phyloP scores from a whole-genome alignment of 1,140 invertebrate species.

The Hypothenemus hampei region DNA sequence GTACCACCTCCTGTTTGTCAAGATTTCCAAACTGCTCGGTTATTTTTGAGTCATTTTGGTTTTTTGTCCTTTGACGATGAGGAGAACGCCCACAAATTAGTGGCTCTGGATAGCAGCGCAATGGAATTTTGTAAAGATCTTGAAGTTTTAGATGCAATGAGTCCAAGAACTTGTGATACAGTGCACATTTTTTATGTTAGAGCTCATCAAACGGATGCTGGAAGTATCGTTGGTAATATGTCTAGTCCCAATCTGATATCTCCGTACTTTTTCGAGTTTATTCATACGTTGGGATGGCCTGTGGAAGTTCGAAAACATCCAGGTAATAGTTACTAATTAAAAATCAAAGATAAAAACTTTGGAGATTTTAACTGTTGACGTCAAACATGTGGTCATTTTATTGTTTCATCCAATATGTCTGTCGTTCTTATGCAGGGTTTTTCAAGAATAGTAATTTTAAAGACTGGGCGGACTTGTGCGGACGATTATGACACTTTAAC shows the following conservation, averaged over 20 bases:
- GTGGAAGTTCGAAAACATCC: conserved; percentile 77
- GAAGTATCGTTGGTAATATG: conserved; percentile 77
- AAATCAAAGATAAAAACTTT: background rate
- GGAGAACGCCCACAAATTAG: conserved; percentile 54
- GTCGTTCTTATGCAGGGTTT: background rate
- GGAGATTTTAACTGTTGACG: too few species aligned
- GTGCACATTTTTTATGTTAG: conserved; percentile 94
- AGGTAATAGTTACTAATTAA: conserved; percentile 45
- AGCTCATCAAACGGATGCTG: conserved; percentile 68
- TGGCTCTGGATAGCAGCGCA: conserved; percentile 69
- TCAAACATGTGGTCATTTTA: too few species aligned
- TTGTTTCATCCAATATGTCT: background rate
- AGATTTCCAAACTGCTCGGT: conserved; percentile 88
- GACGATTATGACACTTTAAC: too few species aligned
- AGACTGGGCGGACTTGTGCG: too few species aligned
- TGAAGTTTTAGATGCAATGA: conserved; percentile 73
- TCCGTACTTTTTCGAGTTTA: conserved; percentile 71
- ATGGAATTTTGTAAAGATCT: conserved; percentile 69
- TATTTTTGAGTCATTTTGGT: conserved; percentile 93
- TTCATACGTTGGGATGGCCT: conserved; percentile 79
- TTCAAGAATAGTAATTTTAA: too few species aligned
- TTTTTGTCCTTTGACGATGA: conserved; percentile 74
- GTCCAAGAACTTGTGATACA: conserved; percentile 83
- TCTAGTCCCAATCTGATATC: conserved; percentile 54
- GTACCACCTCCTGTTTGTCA: conserved; percentile 75